Evolutionary conservation across 2,797 vertebrate genomes (phyloP), one percentile per base, ranked within the genome.

Genomic region (Pagetopsis macropterus): DNA sequence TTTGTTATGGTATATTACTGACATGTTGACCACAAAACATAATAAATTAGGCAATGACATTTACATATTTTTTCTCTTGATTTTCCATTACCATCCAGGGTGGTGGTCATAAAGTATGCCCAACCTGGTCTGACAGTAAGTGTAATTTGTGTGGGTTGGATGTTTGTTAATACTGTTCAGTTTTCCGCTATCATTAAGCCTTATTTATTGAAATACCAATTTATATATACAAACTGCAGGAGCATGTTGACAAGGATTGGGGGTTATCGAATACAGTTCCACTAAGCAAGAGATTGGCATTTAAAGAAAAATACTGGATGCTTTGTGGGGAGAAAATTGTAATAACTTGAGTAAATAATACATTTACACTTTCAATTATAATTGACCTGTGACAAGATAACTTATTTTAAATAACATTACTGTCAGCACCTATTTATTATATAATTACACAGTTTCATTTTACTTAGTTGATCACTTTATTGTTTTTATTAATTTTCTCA

Each of bases 181-280:
- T 52, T 67, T 57, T 58, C 19, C 62, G 9, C 37, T 10, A 49
- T 23, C 14, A 61, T 49, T n/a, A 65, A 61, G 12, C 3, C 63
- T 60, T 9, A 33, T 67, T 54, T 67, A 16, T 60, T 51, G 12
- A 16, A 69, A 9, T 37, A 37, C 1, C 33, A 37, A 37, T 37
- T 9, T 37, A 7, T 37, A 7, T 37, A 7, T 37, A 7, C 9
- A 37, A 37, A 37, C n/a, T 23, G 6, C 8, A 23, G 37, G n/a
- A 6, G 49, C 21, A 41, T 7, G 52, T 52, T 50, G 21, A 58
- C 2, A 11, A 40, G 19, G 21, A 41, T 48, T 19, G 10, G 16
- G 9, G 12, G 48, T 52, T 12, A 12, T 33, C 45, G 0, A 17
- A 5, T 27, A 49, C 41, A 48, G 17, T 41, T 43, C n/a, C 6